These are phyloP conservation scores for Rhea pennata DNA, from an alignment of 2,113 vertebrate genomes.

Conservation along the genomic window DNA sequence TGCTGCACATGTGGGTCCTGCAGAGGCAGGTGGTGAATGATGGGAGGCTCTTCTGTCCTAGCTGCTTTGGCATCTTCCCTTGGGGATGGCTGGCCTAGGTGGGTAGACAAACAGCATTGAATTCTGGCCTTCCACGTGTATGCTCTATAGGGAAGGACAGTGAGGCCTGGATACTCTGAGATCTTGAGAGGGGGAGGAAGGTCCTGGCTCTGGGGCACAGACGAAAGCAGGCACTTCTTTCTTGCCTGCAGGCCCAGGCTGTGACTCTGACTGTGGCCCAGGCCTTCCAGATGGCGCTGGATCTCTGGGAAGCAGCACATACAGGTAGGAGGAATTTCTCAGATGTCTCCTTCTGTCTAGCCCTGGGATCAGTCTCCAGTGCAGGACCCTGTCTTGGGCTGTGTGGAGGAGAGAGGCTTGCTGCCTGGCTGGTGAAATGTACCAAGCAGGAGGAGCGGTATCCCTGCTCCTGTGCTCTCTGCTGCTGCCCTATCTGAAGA, in stretches of 20 bases:
- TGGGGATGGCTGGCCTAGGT: background rate
- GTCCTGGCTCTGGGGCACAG: background rate
- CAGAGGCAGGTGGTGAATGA: background rate
- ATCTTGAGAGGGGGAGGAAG: background rate
- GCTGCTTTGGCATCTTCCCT: background rate
- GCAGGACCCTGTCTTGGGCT: background rate
- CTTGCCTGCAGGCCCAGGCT: constrained; percentile 83
- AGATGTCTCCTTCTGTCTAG: background rate
- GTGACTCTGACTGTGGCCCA: constrained; percentile 91
- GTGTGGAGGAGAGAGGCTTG: background rate
- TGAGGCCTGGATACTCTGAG: accelerated
- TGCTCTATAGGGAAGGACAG: background rate
- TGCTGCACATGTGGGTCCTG: background rate
- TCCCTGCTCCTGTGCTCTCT: background rate
- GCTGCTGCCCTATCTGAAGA: background rate
- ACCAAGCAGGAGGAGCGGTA: background rate
- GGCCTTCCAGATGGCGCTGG: constrained; percentile 90
- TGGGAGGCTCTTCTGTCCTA: background rate
- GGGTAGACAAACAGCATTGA: background rate
- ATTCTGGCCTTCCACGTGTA: background rate
- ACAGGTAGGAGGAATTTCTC: constrained; percentile 76
- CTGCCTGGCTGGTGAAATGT: background rate
- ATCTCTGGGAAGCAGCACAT: constrained; percentile 88
- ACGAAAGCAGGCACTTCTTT: background rate
- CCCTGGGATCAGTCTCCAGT: background rate